Percentiles rank a stretch among this genome's conserved stretches.
Conservation (phyloP, 2,888 invertebrate genomes). For the Drosophila fungiperda region DNA sequence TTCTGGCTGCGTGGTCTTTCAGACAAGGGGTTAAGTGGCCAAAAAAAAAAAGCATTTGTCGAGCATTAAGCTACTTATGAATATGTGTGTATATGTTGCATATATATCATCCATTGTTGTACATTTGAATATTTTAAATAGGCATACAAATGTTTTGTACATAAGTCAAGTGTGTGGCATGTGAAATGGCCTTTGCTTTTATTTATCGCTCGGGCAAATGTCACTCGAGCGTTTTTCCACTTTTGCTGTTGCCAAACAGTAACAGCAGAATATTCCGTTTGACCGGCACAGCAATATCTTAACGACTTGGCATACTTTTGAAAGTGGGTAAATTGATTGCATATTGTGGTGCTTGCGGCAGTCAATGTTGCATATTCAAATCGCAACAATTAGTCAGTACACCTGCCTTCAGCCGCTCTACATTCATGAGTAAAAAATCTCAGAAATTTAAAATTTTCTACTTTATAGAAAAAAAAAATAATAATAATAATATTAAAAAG, state of each 20-base stretch:
- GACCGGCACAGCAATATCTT: constrained; percentile 42
- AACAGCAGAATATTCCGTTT: constrained; percentile 43
- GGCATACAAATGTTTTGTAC: constrained; percentile 30
- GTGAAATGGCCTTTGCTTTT: constrained; percentile 70
- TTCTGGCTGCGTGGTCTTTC: constrained; percentile 2
- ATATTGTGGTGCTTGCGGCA: neutral
- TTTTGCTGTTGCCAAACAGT: constrained; percentile 31
- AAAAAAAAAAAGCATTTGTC: constrained; percentile 2
- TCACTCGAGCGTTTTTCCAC: constrained; percentile 64
- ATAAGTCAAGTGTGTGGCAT: constrained; percentile 40
- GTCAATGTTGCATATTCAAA: constrained; percentile 47
- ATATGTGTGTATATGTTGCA: constrained; percentile 16
- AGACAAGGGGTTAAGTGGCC: constrained; percentile 35
- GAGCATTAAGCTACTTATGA: neutral
- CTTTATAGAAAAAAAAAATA: neutral
- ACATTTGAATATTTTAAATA: constrained; percentile 72
- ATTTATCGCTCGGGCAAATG: constrained; percentile 73
- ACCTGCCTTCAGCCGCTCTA: constrained; percentile 21
- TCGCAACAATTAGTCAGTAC: neutral
- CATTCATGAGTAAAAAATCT: neutral
- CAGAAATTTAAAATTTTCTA: neutral
- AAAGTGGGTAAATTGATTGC: constrained; percentile 50
- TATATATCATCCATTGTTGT: constrained; percentile 26
- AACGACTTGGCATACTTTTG: constrained; percentile 59
- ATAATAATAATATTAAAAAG: neutral